Base-by-base conservation (phyloP, 2,113 vertebrate genomes). In the Ictidomys tridecemlineatus region DNA sequence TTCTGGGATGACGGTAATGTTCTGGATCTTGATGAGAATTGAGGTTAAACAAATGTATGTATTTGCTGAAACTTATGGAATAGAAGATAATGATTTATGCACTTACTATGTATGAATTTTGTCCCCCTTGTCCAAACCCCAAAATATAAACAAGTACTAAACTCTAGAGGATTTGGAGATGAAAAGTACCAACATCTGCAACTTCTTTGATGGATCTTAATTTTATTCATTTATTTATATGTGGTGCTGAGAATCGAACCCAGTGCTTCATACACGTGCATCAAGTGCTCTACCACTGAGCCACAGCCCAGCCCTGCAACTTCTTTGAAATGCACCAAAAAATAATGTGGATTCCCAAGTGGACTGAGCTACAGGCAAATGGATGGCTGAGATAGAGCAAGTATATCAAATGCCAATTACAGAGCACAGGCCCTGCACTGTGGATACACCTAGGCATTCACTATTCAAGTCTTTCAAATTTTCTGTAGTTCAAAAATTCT, bases 31-130 rank as follows among this genome's bases (percentile, higher is more conserved):
- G 85, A 70, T 0, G 74, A 76, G 32, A 94, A 96, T 42, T 32
- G 67, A 34, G 85, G 39, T 96, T 48, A 76, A 9, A 86, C n/a
- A 91, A 89, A 79, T 28, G 4, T 32, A 56, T 22, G 39, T 9
- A 58, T 69, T 73, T 92, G 45, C 86, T 34, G 72, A 90, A 93
- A 85, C 24, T 86, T 51, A 67, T 7, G n/a, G 39, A 94, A 63
- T 28, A 18, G 45, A 13, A 63, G 42, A 51, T 61, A 58, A 24
- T 34, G 78, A 89, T 26, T 56, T 86, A 73, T 14, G 22, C 24
- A 32, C 48, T 92, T 10, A 39, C 42, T 69, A 72, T 58, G 58
- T 32, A 91, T 58, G 84, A 56, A 80, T 58, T 74, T 61, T 69
- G 39, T 1, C 8, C 2, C 24, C 26, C 24, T 83, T 42, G 28